Conservation (phyloP, 2,113 vertebrate species). For the Corythornis madagascariensis region DNA sequence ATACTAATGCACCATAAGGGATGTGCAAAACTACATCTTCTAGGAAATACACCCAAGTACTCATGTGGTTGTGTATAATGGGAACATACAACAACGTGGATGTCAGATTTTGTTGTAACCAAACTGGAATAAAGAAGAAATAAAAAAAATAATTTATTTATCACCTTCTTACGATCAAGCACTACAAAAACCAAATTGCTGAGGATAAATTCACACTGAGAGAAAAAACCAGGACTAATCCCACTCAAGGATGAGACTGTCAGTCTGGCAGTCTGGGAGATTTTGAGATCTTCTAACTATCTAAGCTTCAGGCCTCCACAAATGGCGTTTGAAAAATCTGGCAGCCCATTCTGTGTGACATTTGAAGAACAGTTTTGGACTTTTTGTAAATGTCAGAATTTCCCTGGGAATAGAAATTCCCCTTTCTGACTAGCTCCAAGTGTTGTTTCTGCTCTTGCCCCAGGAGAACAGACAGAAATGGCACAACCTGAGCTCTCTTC, state of each 20-base stretch:
- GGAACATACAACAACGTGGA: not conserved
- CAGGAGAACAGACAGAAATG: not conserved
- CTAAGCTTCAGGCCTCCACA: not conserved
- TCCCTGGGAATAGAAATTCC: not conserved
- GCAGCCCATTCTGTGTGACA: not conserved
- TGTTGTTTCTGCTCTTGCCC: not conserved
- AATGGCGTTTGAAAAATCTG: not conserved
- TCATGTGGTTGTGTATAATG: not conserved
- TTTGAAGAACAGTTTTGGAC: not conserved
- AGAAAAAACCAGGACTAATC: not conserved
- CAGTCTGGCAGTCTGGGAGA: not conserved
- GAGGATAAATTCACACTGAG: not conserved
- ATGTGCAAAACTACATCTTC: not conserved
- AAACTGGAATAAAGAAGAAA: not conserved
- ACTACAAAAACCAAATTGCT: not conserved
- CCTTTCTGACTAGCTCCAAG: not conserved
- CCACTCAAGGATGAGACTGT: not conserved
- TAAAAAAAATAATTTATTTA: not conserved
- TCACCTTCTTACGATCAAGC: accelerated
- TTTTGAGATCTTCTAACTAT: not conserved
- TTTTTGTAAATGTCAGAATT: not conserved
- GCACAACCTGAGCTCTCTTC: accelerated
- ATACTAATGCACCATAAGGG: not conserved
- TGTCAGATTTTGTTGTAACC: not conserved
- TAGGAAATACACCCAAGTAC: not conserved